phyloP scores from a whole-genome alignment of 2,888 invertebrate species.

The Folsomia manolachei region DNA sequence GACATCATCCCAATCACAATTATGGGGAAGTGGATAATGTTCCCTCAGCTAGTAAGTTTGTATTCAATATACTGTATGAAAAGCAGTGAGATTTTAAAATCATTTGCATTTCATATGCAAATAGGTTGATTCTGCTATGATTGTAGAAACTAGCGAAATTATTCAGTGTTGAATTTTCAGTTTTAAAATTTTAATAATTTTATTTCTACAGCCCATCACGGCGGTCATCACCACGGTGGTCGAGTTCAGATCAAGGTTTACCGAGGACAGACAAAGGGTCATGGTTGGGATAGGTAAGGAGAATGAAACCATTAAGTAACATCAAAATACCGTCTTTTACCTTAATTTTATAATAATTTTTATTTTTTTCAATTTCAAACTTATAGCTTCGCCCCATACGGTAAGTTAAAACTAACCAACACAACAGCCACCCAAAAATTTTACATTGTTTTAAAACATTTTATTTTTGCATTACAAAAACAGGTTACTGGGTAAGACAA shows the following conservation, averaged over 20 bases:
- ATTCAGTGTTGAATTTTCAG: no score
- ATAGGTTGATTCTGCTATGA: neutral
- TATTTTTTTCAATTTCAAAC: no score
- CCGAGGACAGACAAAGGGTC: constrained; percentile 64
- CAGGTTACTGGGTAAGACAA: constrained; percentile 60
- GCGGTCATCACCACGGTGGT: constrained; percentile 61
- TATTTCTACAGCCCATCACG: constrained; percentile 20
- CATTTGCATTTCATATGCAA: neutral
- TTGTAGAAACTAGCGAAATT: no score
- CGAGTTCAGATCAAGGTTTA: constrained; percentile 73
- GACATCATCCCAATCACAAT: constrained; percentile 7
- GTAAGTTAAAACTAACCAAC: no score
- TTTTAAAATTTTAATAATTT: neutral
- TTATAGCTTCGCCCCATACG: constrained; percentile 72
- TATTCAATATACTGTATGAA: no score
- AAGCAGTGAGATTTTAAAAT: no score
- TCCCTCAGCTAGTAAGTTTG: constrained; percentile 5
- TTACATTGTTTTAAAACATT: neutral
- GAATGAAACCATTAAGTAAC: no score
- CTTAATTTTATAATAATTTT: no score
- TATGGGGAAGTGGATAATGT: constrained; percentile 15
- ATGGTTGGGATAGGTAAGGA: constrained; percentile 57
- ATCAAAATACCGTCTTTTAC: no score
- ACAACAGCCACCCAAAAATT: no score
- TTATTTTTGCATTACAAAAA: neutral